These are phyloP conservation scores for Eubasilissa regina DNA, from an alignment of 1,140 invertebrate genomes.

Conservation along the genomic window DNA sequence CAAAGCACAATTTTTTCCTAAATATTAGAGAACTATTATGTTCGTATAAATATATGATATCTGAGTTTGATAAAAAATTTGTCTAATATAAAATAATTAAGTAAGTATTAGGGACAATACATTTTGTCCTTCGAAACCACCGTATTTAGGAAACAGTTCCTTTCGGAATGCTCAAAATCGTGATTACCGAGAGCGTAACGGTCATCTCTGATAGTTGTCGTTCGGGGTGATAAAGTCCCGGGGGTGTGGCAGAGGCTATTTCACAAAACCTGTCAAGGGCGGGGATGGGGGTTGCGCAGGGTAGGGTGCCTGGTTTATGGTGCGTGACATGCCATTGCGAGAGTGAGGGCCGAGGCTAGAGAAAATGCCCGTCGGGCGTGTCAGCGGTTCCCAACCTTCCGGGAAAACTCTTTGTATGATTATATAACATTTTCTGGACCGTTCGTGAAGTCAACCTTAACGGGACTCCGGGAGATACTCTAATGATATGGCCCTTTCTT, in stretches of 20 bases:
- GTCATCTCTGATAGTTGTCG: constrained; percentile 44
- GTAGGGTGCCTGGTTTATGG: constrained; percentile 38
- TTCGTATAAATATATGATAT: too few species aligned
- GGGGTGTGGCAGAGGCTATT: constrained; percentile 33
- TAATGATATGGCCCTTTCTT: too few species aligned
- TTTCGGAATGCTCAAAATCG: constrained; percentile 27
- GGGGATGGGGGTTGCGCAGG: neutral
- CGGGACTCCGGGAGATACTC: neutral
- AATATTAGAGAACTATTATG: too few species aligned
- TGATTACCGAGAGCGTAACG: constrained; percentile 32
- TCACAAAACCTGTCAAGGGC: constrained; percentile 34
- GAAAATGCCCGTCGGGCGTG: constrained; percentile 35
- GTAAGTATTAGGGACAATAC: neutral
- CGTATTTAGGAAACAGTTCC: constrained; percentile 11
- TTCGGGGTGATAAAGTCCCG: constrained; percentile 41
- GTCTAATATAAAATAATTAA: too few species aligned
- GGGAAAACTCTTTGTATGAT: constrained; percentile 34
- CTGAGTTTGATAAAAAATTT: too few species aligned
- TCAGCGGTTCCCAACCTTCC: constrained; percentile 25
- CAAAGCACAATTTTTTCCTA: too few species aligned
- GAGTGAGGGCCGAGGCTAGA: constrained; percentile 4
- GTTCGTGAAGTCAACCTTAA: constrained; percentile 1
- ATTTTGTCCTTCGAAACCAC: neutral
- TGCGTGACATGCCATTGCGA: constrained; percentile 34
- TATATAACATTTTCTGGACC: constrained; percentile 22